Evolutionary conservation across 64 coral and sea anemone genomes (phyloP).

Genomic region (Anthopleura sola): DNA sequence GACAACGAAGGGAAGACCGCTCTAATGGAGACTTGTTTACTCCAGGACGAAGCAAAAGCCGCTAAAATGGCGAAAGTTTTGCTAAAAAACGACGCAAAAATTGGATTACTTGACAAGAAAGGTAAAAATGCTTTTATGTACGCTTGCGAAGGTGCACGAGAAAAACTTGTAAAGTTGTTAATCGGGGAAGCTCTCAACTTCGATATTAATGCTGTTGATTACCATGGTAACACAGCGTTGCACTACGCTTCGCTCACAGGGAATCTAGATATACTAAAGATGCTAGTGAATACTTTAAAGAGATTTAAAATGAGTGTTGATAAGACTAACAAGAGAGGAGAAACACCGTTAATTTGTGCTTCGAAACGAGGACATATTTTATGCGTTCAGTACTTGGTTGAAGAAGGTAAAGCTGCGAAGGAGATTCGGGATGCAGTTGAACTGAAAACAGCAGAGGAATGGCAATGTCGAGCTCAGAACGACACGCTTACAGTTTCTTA

Average conservation of each 20-base stretch:
- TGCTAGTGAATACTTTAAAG: slow-evolving; percentile 24
- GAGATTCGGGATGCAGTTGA: slow-evolving; percentile 45
- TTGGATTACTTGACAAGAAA: slow-evolving; percentile 42
- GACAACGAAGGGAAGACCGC: slow-evolving; percentile 48
- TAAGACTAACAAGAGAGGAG: slow-evolving; percentile 54
- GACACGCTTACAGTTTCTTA: background rate
- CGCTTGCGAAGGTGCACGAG: slow-evolving; percentile 43
- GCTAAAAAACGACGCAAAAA: slow-evolving; percentile 53
- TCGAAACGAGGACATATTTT: slow-evolving; percentile 33
- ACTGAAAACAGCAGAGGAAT: slow-evolving; percentile 60
- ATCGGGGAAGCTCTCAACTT: slow-evolving; percentile 44
- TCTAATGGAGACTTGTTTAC: slow-evolving; percentile 61
- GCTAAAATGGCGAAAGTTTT: slow-evolving; percentile 46
- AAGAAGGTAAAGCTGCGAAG: slow-evolving; percentile 50
- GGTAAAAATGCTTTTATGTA: slow-evolving; percentile 48
- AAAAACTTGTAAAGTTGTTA: slow-evolving; percentile 53
- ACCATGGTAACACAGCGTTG: slow-evolving; percentile 68
- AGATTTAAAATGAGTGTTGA: slow-evolving; percentile 72
- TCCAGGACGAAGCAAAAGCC: slow-evolving; percentile 53
- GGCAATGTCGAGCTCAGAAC: background rate
- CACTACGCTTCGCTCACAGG: slow-evolving; percentile 45
- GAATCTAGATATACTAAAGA: slow-evolving; percentile 59
- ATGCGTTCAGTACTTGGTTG: slow-evolving; percentile 36
- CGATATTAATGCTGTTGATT: slow-evolving; percentile 65
- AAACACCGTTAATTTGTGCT: slow-evolving; percentile 67